Evolutionary conservation across 2,888 invertebrate species (phyloP).

Genomic region (Ceramica pisi): DNA sequence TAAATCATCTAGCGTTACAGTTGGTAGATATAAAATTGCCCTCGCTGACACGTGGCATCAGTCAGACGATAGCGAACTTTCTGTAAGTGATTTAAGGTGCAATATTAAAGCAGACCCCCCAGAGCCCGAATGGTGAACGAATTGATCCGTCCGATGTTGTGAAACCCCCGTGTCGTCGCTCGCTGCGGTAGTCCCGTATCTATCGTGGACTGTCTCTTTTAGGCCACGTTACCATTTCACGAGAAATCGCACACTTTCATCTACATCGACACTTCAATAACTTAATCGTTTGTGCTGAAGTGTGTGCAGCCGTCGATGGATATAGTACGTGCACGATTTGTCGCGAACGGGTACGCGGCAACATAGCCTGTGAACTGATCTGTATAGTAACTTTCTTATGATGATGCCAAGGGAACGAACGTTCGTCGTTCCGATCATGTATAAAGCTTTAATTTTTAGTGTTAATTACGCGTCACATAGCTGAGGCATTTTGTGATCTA

Average conservation of each 20-base stretch:
- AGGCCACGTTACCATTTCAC: constrained; percentile 40
- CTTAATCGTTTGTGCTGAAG: constrained; percentile 14
- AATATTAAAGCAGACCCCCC: constrained; percentile 68
- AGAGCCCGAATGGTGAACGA: constrained; percentile 80
- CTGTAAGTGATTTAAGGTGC: constrained; percentile 57
- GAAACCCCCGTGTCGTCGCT: constrained; percentile 80
- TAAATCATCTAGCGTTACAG: constrained; percentile 45
- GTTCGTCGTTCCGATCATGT: constrained; percentile 53
- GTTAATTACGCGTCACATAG: constrained; percentile 50
- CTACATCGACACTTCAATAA: constrained; percentile 35
- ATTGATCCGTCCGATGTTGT: constrained; percentile 88
- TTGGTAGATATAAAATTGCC: constrained; percentile 51
- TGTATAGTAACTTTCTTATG: constrained; percentile 69
- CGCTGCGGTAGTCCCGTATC: constrained; percentile 74
- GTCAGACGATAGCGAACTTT: constrained; percentile 52
- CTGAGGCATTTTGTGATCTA: constrained; percentile 37
- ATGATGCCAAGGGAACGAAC: constrained; percentile 65
- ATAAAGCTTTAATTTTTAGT: constrained; percentile 71
- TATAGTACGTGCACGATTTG: constrained; percentile 30
- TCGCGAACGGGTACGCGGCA: constrained; percentile 38
- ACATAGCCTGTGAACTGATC: constrained; percentile 75
- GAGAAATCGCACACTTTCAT: constrained; percentile 40
- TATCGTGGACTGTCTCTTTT: constrained; percentile 57
- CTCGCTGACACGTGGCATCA: constrained; percentile 43
- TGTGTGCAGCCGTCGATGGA: constrained; percentile 27